Evolutionary conservation across 2,888 invertebrate species (phyloP), one percentile per base, ranked within the genome.

Genomic region (Empis stercorea): DNA sequence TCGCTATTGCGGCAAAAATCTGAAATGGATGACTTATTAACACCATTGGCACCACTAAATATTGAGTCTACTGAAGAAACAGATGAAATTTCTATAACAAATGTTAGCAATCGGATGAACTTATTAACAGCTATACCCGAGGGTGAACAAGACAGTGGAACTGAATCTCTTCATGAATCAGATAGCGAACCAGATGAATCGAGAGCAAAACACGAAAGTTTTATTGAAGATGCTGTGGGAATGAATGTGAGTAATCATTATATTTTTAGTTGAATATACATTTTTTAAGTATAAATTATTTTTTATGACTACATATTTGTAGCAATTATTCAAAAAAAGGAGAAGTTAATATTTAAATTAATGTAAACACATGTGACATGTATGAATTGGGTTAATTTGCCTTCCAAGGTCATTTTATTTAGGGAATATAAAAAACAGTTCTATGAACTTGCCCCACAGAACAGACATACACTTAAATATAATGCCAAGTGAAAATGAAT

Each of bases 221-320:
- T 81, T 48, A 75, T 81, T 56, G 74, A 74, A 14, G 75, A 76
- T 55, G 77, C 80, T 14, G 72, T 80, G 51, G 84, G 81, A 38
- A 80, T 81, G 76, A 86, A 86, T 65, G 86, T 87, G 70, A 83
- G 85, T 82, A 61, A n/a, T n/a, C 1, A 42, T 50, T 43, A 45
- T 13, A 13, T 5, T 32, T 20, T 20, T 20, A 20, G 20, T 20
- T 20, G n/a, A 20, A 4, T 20, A 20, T 20, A 4, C 3, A 20
- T 20, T 20, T 20, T 20, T n/a, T n/a, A n/a, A 20, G 20, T 20
- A 20, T 20, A 4, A 20, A 20, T 20, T 20, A 20, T 20, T 4
- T 20, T 20, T 20, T 20, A 4, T 5, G 5, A 20, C 20, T 20
- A 20, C 20, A 20, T 4, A 20, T n/a, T 38, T 30, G 34, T 13